A percentile compares a stretch with the other conserved stretches of the same genome.
These are phyloP conservation scores for Recurvirostra avosetta DNA, from an alignment of 2,113 vertebrate genomes.

Conservation along the genomic window DNA sequence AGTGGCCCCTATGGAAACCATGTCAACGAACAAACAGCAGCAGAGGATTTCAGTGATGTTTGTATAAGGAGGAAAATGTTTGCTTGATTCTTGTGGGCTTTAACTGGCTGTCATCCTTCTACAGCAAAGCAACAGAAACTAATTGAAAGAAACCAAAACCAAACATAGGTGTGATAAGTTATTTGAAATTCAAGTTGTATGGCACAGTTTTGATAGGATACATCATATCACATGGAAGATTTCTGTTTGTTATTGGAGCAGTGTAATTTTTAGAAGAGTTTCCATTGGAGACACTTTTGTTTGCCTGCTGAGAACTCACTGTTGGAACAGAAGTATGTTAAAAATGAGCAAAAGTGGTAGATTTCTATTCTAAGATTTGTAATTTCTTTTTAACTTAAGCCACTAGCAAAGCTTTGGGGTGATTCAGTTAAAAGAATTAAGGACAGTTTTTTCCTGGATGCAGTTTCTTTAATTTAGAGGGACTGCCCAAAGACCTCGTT, in stretches of 20 bases:
- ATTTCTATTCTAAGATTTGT: background rate
- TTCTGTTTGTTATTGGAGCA: background rate
- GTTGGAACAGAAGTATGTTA: background rate
- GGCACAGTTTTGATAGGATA: background rate
- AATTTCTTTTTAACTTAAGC: background rate
- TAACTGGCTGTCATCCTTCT: slow-evolving; percentile 14
- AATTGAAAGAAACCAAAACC: slow-evolving; percentile 1
- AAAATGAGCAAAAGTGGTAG: background rate
- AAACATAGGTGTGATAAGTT: background rate
- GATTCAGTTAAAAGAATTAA: background rate
- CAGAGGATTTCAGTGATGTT: slow-evolving; percentile 47
- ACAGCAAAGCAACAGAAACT: slow-evolving; percentile 15
- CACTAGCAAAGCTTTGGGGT: background rate
- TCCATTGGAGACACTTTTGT: background rate
- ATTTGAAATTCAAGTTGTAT: background rate
- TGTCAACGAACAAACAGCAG: slow-evolving; percentile 21
- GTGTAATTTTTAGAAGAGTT: background rate
- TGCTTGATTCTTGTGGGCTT: slow-evolving; percentile 13
- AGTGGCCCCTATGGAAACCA: slow-evolving; percentile 20
- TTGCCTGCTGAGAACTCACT: background rate
- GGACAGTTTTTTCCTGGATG: background rate
- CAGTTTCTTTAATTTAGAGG: background rate
- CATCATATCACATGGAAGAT: background rate
- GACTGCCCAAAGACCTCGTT: background rate
- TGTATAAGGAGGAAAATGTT: slow-evolving; percentile 44